Evolutionary conservation across 2,888 invertebrate genomes (phyloP).

Genomic region (Lamellibrachia satsuma): DNA sequence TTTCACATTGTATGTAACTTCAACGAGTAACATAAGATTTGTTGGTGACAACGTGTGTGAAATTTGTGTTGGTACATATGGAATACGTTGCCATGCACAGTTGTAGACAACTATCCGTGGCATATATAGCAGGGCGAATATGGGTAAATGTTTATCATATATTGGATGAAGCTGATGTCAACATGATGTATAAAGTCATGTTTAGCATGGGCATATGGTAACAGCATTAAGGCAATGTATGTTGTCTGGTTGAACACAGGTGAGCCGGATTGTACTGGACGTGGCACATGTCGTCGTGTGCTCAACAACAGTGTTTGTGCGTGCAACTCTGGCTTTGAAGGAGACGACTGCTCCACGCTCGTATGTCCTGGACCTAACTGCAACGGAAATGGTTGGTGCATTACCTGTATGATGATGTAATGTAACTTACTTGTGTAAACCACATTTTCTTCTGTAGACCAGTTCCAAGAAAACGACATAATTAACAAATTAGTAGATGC

Average conservation of each 20-base stretch:
- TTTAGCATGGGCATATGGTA: too few relatives aligned
- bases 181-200: too few relatives aligned
- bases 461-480: background rate
- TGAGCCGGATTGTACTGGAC: slow-evolving; percentile 35
- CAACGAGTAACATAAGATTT: background rate
- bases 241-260: too few relatives aligned
- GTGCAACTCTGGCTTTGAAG: slow-evolving; percentile 32
- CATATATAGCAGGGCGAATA: too few relatives aligned
- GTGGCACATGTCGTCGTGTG: slow-evolving; percentile 42
- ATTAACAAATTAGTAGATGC: too few relatives aligned
- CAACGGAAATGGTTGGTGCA: slow-evolving; percentile 44
- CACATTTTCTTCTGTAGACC: background rate
- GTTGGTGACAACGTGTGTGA: background rate
- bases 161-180: too few relatives aligned
- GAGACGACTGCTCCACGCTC: too few relatives aligned
- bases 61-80: background rate
- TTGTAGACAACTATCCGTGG: too few relatives aligned
- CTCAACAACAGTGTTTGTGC: slow-evolving; percentile 42
- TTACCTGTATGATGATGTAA: background rate
- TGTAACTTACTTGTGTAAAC: background rate
- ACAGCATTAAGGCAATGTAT: background rate
- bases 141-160: too few relatives aligned
- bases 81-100: background rate
- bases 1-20: too few relatives aligned
- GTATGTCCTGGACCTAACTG: slow-evolving; percentile 32